These are phyloP conservation scores for Sturnus vulgaris DNA, from an alignment of 2,113 vertebrate species.

Conservation along the genomic window DNA sequence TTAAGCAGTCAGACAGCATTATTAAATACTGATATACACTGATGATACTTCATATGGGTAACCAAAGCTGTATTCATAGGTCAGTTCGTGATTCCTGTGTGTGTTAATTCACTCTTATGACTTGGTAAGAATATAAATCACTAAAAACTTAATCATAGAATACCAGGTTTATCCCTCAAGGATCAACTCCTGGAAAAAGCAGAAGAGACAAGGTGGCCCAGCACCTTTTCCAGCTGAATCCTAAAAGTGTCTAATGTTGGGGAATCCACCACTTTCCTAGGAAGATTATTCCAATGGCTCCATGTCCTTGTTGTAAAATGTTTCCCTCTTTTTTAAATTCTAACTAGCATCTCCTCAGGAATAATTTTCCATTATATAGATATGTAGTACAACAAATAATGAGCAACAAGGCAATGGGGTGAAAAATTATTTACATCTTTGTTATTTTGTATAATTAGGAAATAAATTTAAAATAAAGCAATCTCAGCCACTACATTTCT, in stretches of 20 bases:
- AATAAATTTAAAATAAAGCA: background rate
- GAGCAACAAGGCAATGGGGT: background rate
- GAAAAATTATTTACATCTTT: background rate
- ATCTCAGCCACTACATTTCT: background rate
- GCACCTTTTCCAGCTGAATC: background rate
- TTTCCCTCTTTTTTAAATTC: background rate
- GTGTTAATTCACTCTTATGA: background rate
- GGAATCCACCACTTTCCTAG: background rate
- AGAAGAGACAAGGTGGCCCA: background rate
- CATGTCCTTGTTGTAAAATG: background rate
- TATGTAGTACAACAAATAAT: background rate
- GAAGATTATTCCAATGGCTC: background rate
- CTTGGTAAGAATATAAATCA: background rate
- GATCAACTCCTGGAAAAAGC: background rate
- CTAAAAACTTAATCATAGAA: background rate
- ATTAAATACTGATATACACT: background rate
- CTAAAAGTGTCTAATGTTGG: too few species aligned
- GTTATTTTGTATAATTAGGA: background rate
- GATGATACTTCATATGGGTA: background rate
- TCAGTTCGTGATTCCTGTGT: background rate
- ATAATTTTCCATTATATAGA: background rate
- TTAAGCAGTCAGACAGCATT: background rate
- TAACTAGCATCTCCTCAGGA: background rate
- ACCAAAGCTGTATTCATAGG: background rate
- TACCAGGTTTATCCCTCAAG: background rate